phyloP scores from a whole-genome alignment of 2,888 invertebrate genomes.

The Melanostoma mellinum region DNA sequence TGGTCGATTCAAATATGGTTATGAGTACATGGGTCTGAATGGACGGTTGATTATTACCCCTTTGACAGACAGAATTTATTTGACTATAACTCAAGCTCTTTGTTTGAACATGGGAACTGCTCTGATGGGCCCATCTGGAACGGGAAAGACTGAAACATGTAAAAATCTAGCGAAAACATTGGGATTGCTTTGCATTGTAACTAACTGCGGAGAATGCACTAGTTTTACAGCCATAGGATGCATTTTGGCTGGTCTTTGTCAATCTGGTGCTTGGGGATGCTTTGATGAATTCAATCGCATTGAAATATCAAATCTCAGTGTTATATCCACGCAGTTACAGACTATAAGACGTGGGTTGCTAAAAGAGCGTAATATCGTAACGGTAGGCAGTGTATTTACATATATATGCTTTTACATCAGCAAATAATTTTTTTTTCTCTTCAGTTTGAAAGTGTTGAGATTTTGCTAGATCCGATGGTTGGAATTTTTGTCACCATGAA shows the following conservation, averaged over 20 bases:
- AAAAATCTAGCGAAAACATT: conserved; percentile 96
- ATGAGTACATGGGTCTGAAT: conserved; percentile 97
- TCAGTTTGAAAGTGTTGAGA: conserved; percentile 93
- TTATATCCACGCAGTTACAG: conserved; percentile 95
- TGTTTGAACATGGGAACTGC: conserved; percentile 96
- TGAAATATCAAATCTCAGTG: conserved; percentile 94
- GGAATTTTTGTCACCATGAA: conserved; percentile 98
- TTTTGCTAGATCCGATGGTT: conserved; percentile 91
- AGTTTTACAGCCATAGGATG: conserved; percentile 92
- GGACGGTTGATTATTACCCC: conserved; percentile 96
- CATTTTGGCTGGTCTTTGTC: conserved; percentile 85
- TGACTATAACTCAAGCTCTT: conserved; percentile 95
- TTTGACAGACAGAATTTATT: conserved; percentile 94
- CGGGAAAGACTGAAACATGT: conserved; percentile 92
- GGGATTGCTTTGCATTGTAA: conserved; percentile 91
- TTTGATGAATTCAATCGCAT: conserved; percentile 98
- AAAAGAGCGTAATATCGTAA: conserved; percentile 88
- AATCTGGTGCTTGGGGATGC: conserved; percentile 95
- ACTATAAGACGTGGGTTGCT: conserved; percentile 93
- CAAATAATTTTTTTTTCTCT: not conserved
- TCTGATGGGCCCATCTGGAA: conserved; percentile 87
- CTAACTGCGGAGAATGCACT: conserved; percentile 97
- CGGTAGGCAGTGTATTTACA: conserved; percentile 83
- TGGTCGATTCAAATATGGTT: conserved; percentile 93
- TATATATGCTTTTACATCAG: not conserved